phyloP scores from a whole-genome alignment of 2,113 vertebrate species.

The Herpailurus yagouaroundi region DNA sequence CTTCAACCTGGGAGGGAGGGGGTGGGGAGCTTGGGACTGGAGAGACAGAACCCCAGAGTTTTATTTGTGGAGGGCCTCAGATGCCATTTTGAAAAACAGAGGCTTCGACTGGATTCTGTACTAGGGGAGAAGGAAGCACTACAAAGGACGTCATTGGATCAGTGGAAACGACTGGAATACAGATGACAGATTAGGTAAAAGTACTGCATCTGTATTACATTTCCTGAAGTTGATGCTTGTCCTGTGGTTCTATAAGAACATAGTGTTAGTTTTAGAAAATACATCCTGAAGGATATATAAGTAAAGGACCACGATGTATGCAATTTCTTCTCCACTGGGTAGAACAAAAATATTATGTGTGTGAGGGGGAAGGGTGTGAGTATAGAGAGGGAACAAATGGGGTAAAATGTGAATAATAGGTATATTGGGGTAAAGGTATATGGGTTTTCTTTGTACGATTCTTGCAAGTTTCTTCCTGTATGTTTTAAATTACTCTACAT shows the following conservation, averaged over 20 bases:
- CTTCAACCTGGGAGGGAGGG: not conserved
- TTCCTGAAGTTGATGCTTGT: not conserved
- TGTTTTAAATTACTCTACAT: slow-evolving; percentile 23
- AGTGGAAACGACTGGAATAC: not conserved
- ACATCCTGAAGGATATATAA: not conserved
- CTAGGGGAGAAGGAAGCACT: not conserved
- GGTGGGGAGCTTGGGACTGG: not conserved
- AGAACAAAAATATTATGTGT: not conserved
- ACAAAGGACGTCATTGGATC: not conserved
- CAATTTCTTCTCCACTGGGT: not conserved
- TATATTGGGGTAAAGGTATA: not conserved
- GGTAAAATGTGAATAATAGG: not conserved
- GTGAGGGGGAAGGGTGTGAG: not conserved
- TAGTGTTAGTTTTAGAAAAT: not conserved
- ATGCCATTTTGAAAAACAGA: not conserved
- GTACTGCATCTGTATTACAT: not conserved
- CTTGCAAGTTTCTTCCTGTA: not conserved
- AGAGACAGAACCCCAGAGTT: not conserved
- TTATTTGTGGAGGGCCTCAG: not conserved
- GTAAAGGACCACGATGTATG: not conserved
- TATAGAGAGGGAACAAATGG: not conserved
- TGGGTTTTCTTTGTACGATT: not conserved
- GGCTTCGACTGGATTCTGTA: not conserved
- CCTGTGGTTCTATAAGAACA: not conserved
- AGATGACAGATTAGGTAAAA: not conserved